Base-by-base conservation (phyloP, 2,113 vertebrate species). In the Delphinapterus leucas region DNA sequence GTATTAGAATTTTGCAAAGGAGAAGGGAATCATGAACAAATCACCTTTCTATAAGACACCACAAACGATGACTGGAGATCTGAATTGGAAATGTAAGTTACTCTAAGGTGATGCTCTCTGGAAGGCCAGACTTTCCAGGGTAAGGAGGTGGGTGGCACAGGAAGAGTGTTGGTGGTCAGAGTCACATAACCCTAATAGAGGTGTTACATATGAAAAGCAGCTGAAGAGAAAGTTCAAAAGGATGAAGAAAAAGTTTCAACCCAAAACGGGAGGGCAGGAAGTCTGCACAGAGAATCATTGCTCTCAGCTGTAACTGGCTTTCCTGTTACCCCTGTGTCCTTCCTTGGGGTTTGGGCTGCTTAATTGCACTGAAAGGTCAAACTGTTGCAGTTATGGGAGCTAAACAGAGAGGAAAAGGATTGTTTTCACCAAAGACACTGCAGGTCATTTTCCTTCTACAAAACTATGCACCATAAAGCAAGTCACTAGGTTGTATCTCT, bases 381-480 rank as follows among this genome's bases (percentile, higher is more conserved):
- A 63, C 23, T 13, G 17, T 53, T 93, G 55, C 58, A 49, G 74
- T 61, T 93, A 83, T 83, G 93, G 73, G 41, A 92, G 80, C 73
- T 55, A 94, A 88, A 77, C 41, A 90, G 53, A 82, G 74, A 83
- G 28, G 20, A 61, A 81, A 94, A 67, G n/a, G 38, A 91, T 74
- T 94, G 18, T 90, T 77, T 61, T 89, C 67, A 85, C 41, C 95
- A 76, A 82, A 90, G 74, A 68, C 55, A 83, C n/a, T 80, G 60
- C 88, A 71, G 61, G 28, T 89, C 44, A 89, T 60, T 96, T 96
- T 58, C 68, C 91, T 83, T 92, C 87, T 82, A 93, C 76, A 82
- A 90, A 80, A 47, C 63, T 74, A 28, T 61, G 60, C 15, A n/a
- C 80, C 25, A 87, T 61, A 93, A 74, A 68, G 84, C 93, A 82